Percentiles rank a stretch among this genome's conserved stretches.
Evolutionary conservation across 2,113 vertebrate species (phyloP).

Genomic region (Sphaerodactylus townsendi): DNA sequence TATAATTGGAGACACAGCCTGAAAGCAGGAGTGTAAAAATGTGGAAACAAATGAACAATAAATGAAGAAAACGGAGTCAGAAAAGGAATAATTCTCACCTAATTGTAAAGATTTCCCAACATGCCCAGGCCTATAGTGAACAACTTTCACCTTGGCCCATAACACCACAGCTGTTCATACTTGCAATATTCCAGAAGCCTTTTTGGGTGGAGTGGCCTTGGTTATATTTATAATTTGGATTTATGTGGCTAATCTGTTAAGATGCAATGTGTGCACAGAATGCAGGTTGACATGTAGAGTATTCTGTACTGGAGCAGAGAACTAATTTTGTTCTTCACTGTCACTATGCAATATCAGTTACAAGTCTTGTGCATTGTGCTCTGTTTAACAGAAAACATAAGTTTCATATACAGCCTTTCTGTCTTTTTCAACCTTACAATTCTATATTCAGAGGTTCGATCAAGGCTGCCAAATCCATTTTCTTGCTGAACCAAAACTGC

Average conservation of each 20-base stretch:
- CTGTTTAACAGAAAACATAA: too few relatives aligned
- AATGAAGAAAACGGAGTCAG: neutral
- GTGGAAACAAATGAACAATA: neutral
- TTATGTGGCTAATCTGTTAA: neutral
- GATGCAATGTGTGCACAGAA: neutral
- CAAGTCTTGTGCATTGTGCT: too few relatives aligned
- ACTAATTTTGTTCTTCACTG: too few relatives aligned
- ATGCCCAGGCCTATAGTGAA: too few relatives aligned
- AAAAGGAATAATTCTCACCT: neutral
- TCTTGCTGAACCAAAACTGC: neutral
- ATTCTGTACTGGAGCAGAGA: neutral
- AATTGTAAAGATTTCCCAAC: neutral
- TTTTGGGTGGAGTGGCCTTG: neutral
- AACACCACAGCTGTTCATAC: neutral
- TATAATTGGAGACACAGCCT: neutral
- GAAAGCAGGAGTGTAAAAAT: neutral
- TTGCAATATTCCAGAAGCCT: neutral
- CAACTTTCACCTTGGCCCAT: neutral
- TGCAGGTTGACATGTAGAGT: neutral
- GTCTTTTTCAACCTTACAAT: neutral
- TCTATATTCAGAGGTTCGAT: neutral
- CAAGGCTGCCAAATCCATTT: neutral
- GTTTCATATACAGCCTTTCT: neutral
- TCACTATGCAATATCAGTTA: too few relatives aligned
- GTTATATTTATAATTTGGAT: neutral